Evolutionary conservation across 2,888 invertebrate species (phyloP).

Genomic region (Leptodirus hochenwartii): DNA sequence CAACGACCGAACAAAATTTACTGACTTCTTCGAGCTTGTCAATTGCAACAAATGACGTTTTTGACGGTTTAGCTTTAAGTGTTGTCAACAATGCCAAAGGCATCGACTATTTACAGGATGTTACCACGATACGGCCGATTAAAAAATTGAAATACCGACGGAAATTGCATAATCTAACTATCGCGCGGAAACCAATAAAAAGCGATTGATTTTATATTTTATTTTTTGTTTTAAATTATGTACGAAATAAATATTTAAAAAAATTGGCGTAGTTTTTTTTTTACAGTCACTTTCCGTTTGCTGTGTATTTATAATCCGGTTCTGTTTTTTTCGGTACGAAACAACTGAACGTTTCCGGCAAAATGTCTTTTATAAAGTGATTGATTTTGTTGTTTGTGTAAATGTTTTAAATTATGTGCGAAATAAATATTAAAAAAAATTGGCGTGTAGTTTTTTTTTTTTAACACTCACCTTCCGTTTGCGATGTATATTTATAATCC

Average conservation of each 20-base stretch:
- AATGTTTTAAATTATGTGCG: too few species aligned
- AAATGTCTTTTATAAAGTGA: constrained; percentile 83
- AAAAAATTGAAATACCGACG: background rate
- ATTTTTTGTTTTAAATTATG: too few species aligned
- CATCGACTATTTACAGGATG: constrained; percentile 18
- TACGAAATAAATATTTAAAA: too few species aligned
- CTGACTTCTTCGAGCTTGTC: too few species aligned
- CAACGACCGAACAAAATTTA: too few species aligned
- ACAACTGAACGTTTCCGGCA: constrained; percentile 70
- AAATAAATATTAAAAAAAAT: too few species aligned
- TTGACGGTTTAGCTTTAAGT: constrained; percentile 23
- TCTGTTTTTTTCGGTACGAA: constrained; percentile 74
- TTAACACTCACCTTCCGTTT: constrained; percentile 61
- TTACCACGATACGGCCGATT: constrained; percentile 9
- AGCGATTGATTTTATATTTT: background rate
- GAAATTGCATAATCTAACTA: too few species aligned
- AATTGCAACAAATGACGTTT: constrained; percentile 12
- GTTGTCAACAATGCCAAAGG: constrained; percentile 26
- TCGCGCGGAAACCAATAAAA: background rate
- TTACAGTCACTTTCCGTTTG: constrained; percentile 66
- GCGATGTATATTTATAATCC: constrained; percentile 77
- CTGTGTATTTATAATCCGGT: constrained; percentile 79
- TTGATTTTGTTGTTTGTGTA: background rate
- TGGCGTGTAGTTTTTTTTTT: background rate
- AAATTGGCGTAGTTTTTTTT: background rate